Base-by-base conservation (phyloP, 2,888 invertebrate genomes). In the Lampropteryx suffumata region DNA sequence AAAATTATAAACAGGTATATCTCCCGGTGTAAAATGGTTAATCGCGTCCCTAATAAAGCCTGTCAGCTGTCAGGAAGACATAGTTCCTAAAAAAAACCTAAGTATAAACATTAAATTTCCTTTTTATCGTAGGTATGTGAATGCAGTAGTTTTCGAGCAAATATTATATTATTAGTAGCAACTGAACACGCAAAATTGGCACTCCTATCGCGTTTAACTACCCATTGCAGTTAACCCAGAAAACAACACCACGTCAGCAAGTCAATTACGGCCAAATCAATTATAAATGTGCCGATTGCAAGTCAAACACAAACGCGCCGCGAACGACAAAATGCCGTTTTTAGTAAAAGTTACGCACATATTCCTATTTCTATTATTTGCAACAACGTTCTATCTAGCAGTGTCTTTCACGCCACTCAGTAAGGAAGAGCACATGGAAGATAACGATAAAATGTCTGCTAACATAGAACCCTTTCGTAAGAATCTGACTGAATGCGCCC, bases 391-490 rank as follows among this genome's bases (percentile, higher is more conserved):
- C 36, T 74, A 75, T 50, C 46, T 77, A 0, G 71, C 75, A 0
- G 43, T 76, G 17, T 76, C 84, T 0, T 87, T 84, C 49, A 71
- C 71, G 33, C 85, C 88, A 0, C 42, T 82, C 1, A 65, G 80
- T 0, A 90, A 88, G 60, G 79, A 87, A 27, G 82, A 89, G 12
- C 90, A 90, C 2, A 66, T 86, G 0, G 61, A 76, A 2, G 67
- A 62, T 26, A 73, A 73, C 11, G 69, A 79, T 9, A 82, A 81
- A 58, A 70, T 88, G 68, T 73, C 69, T 27, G 66, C 76, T 1
- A 72, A 79, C 35, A 79, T 86, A 0, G 89, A 89, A 54, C 90
- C 90, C 0, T 88, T 89, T 14, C 67, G 88, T n/a, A 79, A 65
- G 37, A 89, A 89, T 52, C 40, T 89, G 6, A 74, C 84, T 0